Conservation (phyloP, 2,797 vertebrate species). For the Dendrocincla fuliginosa region DNA sequence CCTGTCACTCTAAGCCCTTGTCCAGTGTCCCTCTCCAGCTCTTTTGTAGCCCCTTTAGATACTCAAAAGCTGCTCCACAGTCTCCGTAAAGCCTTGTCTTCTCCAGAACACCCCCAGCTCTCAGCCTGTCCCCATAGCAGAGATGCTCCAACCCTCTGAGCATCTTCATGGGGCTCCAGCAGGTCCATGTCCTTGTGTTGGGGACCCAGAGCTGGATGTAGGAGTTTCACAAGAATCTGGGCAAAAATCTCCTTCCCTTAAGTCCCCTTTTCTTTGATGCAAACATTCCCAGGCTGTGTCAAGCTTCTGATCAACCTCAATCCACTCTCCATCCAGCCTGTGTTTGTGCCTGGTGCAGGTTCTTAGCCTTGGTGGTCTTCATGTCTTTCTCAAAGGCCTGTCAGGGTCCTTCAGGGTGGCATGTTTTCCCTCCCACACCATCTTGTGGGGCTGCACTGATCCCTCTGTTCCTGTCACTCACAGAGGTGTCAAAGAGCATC, state of each 20-base stretch:
- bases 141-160: neutral
- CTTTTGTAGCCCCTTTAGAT: neutral
- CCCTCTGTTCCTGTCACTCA: neutral
- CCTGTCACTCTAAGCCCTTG: neutral
- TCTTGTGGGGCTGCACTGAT: neutral
- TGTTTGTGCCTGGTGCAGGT: neutral
- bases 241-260: neutral
- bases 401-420: too few species aligned
- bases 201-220: neutral
- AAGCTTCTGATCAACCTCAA: neutral
- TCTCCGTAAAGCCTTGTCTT: neutral
- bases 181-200: accelerated
- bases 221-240: neutral
- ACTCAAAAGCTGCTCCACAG: neutral
- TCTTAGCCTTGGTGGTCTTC: neutral
- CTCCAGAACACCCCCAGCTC: too few species aligned
- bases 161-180: accelerated
- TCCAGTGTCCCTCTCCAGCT: neutral
- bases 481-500: neutral
- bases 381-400: neutral
- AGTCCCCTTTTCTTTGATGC: neutral
- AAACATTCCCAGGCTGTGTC: accelerated
- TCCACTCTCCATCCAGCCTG: neutral
- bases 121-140: neutral
- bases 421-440: neutral